Evolutionary conservation across 1,140 invertebrate species (phyloP), one percentile per base, ranked within the genome.

Genomic region (Spodoptera frugiperda): DNA sequence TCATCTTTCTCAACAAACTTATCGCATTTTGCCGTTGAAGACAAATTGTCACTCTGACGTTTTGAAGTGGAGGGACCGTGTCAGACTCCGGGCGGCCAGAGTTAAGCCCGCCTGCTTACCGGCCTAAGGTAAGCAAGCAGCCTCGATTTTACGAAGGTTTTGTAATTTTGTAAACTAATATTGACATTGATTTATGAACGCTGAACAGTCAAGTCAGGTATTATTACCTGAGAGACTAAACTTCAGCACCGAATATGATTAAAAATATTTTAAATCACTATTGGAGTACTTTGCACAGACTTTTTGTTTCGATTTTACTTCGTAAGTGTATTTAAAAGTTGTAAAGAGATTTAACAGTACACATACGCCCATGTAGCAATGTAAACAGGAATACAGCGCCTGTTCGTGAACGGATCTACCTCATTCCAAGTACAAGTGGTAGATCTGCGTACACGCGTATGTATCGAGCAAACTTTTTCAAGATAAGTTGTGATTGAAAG

Each of bases 21-120:
- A 61, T 77, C 76, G 46, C 33, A 73, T 65, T 71, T 72, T 30
- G 15, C 17, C 39, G 53, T 70, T 70, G 30, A 72, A 51, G 70
- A 59, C 19, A 70, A 78, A 78, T 78, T 68, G 51, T 53, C 51
- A 63, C 55, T 67, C 15, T 73, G 51, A 55, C 70, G n/a, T 73
- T 78, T 33, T 73, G 63, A 59, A 70, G 46, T 33, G 53, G n/a
- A 30, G 68, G 25, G 17, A 25, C 53, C 11, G n/a, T 63, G 59
- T 63, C 59, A 53, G 15, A 15, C 17, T 65, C 44, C 11, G 46
- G 44, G 44, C 17, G 63, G 21, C 63, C 44, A 49, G 44, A 67
- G 21, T 67, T 67, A 67, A 67, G 44, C 59, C 63, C 63, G 44
- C 14, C 44, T 19, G 46, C 39, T 48, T 67, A 70, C 67, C 49